Conservation (phyloP, 2,797 vertebrate species). For the Eulemur rubriventer region DNA sequence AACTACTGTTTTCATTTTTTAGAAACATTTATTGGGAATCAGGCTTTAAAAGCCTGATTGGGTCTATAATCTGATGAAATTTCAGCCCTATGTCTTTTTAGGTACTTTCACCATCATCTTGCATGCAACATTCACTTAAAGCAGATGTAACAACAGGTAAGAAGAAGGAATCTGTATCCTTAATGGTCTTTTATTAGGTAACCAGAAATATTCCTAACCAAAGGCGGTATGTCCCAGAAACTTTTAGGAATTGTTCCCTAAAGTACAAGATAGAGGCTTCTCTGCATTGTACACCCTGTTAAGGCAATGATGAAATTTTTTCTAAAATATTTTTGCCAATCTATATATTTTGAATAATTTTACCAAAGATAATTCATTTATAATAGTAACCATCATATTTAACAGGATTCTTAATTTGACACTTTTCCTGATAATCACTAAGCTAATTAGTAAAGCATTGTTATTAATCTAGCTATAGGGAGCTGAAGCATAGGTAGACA, state of each 20-base stretch:
- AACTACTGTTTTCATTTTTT: not conserved
- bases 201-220: not conserved
- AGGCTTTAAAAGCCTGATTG: not conserved
- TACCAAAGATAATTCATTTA: not conserved
- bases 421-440: not conserved
- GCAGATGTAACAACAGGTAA: not conserved
- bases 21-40: not conserved
- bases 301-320: not conserved
- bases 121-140: not conserved
- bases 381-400: not conserved
- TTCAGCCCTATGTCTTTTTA: not conserved
- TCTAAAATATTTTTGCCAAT: not conserved
- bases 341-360: not conserved
- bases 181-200: not conserved
- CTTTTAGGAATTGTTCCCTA: not conserved
- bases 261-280: not conserved
- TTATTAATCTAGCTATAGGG: not conserved
- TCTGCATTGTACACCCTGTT: not conserved
- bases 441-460: not conserved
- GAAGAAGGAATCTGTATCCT: not conserved
- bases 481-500: not conserved
- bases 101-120: not conserved
- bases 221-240: not conserved
- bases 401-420: not conserved
- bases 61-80: not conserved